Percentiles rank a stretch among this genome's conserved stretches.
These are phyloP conservation scores for Bursaphelenchus mucronatus DNA, from an alignment of 1,140 invertebrate species.

Conservation along the genomic window DNA sequence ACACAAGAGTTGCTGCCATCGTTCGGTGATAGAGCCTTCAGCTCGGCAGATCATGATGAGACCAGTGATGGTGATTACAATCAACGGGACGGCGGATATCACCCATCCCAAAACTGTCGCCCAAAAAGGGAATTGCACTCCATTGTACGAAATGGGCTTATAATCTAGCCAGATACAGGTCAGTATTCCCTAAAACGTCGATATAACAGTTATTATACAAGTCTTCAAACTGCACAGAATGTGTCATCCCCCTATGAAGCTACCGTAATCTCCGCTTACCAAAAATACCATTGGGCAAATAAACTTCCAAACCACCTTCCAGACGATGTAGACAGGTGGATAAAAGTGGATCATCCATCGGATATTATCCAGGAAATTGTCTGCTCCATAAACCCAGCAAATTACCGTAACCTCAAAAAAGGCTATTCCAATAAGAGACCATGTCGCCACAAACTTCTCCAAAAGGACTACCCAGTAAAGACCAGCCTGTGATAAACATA, in stretches of 20 bases:
- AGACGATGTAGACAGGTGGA: slow-evolving; percentile 51
- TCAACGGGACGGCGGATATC: slow-evolving; percentile 48
- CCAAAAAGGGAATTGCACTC: slow-evolving; percentile 51
- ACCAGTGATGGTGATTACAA: slow-evolving; percentile 40
- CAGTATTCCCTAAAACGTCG: slow-evolving; percentile 44
- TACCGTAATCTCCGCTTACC: slow-evolving; percentile 23
- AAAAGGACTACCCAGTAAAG: slow-evolving; percentile 59
- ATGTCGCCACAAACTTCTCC: slow-evolving; percentile 52
- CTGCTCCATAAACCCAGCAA: slow-evolving; percentile 53
- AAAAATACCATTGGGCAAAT: slow-evolving; percentile 55
- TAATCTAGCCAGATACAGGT: slow-evolving; percentile 57
- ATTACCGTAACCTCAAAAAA: slow-evolving; percentile 58
- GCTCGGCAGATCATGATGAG: slow-evolving; percentile 41
- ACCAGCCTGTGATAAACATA: slow-evolving; percentile 40
- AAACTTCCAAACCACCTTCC: slow-evolving; percentile 60
- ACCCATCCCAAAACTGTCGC: slow-evolving; percentile 52
- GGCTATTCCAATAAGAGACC: slow-evolving; percentile 57
- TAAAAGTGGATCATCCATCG: slow-evolving; percentile 52
- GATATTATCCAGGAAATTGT: slow-evolving; percentile 59
- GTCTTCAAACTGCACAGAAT: too few relatives aligned
- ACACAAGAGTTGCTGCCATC: slow-evolving; percentile 46
- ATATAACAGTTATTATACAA: slow-evolving; percentile 4
- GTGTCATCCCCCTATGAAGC: slow-evolving; percentile 15
- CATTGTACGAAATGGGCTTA: slow-evolving; percentile 45
- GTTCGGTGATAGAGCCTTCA: slow-evolving; percentile 28